Evolutionary conservation across 2,797 vertebrate species (phyloP), one percentile per base, ranked within the genome.

Genomic region (Dromococcyx pavoninus): DNA sequence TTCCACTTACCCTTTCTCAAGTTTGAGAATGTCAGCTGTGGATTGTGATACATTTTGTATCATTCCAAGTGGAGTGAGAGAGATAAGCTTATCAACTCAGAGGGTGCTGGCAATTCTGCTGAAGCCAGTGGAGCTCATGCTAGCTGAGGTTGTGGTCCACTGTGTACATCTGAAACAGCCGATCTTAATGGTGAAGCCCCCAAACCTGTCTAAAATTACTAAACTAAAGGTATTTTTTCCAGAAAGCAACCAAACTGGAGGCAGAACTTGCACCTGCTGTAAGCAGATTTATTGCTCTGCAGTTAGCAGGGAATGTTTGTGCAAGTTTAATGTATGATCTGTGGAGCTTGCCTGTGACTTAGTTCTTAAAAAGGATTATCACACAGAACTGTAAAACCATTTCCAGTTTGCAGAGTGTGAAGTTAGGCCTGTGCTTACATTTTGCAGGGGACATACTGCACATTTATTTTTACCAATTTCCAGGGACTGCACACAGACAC

Each of bases 321-420:
- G 25, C 65, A 85, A 78, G 13, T 87, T 77, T 73, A 80, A 79
- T 22, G 6, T 48, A 51, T 9, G 27, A 53, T 61, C 54, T 72
- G 61, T 43, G 35, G 72, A 89, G 39, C 33, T 62, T 71, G 58
- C 69, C 65, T 72, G 69, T 89, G 78, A 89, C 62, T 92, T 69
- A 22, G 46, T 74, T 83, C 78, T 88, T 93, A 88, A 89, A 93
- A 93, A 62, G 54, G 41, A 75, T 92, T 92, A 91, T 91, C 65
- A 77, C 39, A 48, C 27, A 69, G 27, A 91, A 79, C 54, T 46
- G n/a, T 75, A 80, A 13, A 15, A 61, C 83, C 48, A 62, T 39
- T 57, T 74, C 72, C 51, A 54, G 17, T 66, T 84, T 76, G 76
- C 48, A 27, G 33, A 83, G 35, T 76, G 73, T 84, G 80, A 92